phyloP scores from a whole-genome alignment of 2,797 vertebrate species.

The Chaetodon trifasciatus region DNA sequence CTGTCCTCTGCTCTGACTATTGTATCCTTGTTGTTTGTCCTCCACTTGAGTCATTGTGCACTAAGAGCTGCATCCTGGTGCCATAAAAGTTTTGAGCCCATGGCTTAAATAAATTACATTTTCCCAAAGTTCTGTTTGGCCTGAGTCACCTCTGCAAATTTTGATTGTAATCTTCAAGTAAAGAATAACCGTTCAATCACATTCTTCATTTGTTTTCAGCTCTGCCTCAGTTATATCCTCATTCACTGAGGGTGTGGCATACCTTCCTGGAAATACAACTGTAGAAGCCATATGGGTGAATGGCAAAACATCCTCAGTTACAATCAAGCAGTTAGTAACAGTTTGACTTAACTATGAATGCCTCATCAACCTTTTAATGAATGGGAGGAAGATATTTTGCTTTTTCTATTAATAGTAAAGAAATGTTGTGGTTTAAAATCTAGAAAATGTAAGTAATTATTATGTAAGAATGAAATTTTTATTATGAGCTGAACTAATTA shows the following conservation, averaged over 20 bases:
- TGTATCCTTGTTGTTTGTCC: constrained; percentile 44
- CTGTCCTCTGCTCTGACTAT: constrained; percentile 36
- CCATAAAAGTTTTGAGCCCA: constrained; percentile 15
- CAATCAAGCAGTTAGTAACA: background rate
- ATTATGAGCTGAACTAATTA: too few species aligned
- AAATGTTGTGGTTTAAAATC: too few species aligned
- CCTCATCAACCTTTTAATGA: background rate
- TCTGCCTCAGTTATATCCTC: background rate
- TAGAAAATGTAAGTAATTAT: too few species aligned
- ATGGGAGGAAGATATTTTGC: too few species aligned
- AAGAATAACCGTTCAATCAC: background rate
- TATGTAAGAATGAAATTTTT: too few species aligned
- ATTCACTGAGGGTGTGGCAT: background rate
- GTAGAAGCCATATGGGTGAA: background rate
- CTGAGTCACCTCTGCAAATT: constrained; percentile 9
- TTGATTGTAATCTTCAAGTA: background rate
- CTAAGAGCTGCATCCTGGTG: constrained; percentile 19
- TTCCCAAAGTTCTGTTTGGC: background rate
- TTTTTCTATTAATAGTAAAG: too few species aligned
- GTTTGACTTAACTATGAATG: background rate
- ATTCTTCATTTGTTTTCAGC: background rate
- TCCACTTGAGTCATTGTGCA: constrained; percentile 17
- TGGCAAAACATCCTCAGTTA: background rate
- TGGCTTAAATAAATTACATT: constrained; percentile 18
- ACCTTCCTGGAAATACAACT: background rate